A percentile compares a stretch with the other conserved stretches of the same genome.
Conservation (phyloP, 2,113 vertebrate genomes). For the Actenoides hombroni region DNA sequence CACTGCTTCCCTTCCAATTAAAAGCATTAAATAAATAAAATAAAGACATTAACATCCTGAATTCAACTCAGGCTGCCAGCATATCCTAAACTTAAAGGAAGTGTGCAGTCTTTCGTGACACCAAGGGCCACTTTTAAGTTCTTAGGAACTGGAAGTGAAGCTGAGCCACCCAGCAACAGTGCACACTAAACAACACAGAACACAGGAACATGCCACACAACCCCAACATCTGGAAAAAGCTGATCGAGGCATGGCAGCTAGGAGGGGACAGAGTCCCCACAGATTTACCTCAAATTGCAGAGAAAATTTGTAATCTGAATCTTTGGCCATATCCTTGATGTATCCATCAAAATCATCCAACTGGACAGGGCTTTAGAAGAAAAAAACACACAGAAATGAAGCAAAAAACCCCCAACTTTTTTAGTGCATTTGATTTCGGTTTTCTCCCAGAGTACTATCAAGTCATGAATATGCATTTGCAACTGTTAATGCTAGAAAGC, state of each 20-base stretch:
- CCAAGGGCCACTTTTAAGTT: not conserved
- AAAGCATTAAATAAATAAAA: not conserved
- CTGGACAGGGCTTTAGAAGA: constrained; percentile 85
- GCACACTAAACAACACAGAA: not conserved
- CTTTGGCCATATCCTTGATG: constrained; percentile 97
- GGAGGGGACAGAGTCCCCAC: not conserved
- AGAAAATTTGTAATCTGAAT: constrained; percentile 97
- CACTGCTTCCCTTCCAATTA: not conserved
- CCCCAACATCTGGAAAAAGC: not conserved
- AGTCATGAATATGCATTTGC: not conserved
- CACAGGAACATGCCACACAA: not conserved
- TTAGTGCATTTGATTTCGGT: not conserved
- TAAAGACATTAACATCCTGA: not conserved
- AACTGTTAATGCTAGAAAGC: not conserved
- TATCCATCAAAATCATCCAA: constrained; percentile 93
- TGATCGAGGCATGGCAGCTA: not conserved
- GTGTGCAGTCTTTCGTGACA: not conserved
- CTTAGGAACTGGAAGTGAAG: not conserved
- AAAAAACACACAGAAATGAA: not conserved
- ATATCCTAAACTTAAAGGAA: not conserved
- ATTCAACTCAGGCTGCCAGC: not conserved
- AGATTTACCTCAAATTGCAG: constrained; percentile 93
- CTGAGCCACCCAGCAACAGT: not conserved
- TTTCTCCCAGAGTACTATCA: not conserved
- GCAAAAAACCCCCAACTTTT: fast-evolving